These are phyloP conservation scores for Champsocephalus esox DNA, from an alignment of 2,797 vertebrate species.

Conservation along the genomic window DNA sequence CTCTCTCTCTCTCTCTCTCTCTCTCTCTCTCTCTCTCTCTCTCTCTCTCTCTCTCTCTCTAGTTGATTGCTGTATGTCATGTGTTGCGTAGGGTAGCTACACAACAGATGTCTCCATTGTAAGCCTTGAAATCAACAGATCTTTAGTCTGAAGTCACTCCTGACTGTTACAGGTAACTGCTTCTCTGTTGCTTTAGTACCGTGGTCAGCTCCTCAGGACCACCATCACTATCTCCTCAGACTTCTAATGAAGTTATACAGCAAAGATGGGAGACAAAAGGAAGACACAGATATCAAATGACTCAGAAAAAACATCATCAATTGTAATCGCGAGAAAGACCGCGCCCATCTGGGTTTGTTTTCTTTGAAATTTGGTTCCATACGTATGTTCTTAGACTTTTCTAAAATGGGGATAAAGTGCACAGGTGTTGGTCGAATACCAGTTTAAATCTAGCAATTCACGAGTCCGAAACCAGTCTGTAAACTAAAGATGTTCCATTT, in stretches of 20 bases:
- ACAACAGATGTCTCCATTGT: background rate
- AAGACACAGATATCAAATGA: too few species aligned
- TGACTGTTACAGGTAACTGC: background rate
- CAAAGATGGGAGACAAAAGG: background rate
- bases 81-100: background rate
- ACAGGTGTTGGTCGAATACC: background rate
- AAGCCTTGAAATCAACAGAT: background rate
- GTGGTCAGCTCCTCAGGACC: conserved; percentile 35
- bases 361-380: background rate
- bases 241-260: background rate
- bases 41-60: background rate
- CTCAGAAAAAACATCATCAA: too few species aligned
- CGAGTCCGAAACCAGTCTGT: background rate
- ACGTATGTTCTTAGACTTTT: background rate
- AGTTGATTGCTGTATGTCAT: background rate
- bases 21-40: background rate
- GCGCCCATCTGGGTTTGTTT: background rate
- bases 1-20: background rate
- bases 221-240: background rate
- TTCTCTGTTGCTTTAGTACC: conserved; percentile 5
- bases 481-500: background rate
- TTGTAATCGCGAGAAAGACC: background rate
- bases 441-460: background rate
- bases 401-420: background rate
- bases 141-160: background rate